Percentiles rank a stretch among this genome's conserved stretches.
Conservation (phyloP, 2,113 vertebrate genomes). For the Phodopus roborovskii region DNA sequence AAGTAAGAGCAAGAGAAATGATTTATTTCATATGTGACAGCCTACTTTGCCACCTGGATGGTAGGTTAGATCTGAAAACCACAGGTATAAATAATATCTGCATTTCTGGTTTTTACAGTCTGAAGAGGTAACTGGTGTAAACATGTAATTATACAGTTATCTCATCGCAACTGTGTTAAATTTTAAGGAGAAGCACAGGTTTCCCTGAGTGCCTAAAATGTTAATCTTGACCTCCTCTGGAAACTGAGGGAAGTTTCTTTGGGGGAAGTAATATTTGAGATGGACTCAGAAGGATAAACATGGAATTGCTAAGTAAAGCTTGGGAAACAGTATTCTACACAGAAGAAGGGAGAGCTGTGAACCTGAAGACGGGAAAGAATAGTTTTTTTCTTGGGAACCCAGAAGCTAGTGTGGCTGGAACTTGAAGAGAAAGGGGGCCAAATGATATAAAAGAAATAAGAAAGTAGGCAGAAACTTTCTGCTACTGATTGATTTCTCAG, state of each 20-base stretch:
- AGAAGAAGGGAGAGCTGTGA: slow-evolving; percentile 38
- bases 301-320: neutral
- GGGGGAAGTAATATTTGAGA: slow-evolving; percentile 3
- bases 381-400: neutral
- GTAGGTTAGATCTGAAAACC: slow-evolving; percentile 36
- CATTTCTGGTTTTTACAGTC: neutral
- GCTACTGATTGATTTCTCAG: neutral
- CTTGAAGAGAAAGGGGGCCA: neutral
- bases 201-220: neutral
- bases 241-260: slow-evolving; percentile 31
- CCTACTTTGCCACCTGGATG: neutral
- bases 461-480: neutral
- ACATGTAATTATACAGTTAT: neutral
- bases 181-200: slow-evolving; percentile 32
- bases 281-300: neutral
- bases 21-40: neutral
- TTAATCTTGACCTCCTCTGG: neutral
- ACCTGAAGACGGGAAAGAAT: neutral
- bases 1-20: slow-evolving; percentile 9
- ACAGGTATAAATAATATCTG: neutral
- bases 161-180: slow-evolving; percentile 21
- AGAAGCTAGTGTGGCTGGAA: neutral
- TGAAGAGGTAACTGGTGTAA: neutral
- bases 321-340: neutral
- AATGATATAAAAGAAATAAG: neutral